Base-by-base conservation (phyloP, 1,140 invertebrate genomes). In the Nixonia krombeini region DNA sequence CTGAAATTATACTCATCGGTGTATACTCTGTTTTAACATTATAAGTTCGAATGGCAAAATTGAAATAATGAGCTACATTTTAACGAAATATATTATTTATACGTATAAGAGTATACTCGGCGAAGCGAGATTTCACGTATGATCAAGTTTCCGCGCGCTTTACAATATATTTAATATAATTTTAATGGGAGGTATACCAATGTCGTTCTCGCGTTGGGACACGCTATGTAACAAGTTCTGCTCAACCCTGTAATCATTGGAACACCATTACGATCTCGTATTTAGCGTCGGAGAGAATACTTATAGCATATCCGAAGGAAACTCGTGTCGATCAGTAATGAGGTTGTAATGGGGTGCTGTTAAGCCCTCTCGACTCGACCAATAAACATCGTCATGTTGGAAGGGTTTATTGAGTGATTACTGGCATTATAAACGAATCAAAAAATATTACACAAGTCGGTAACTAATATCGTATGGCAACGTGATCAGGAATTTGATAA, bases 341-440 rank as follows among this genome's bases (percentile, higher is more conserved):
- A 69, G 66, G 66, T 69, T 59, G 66, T 69, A 63, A 69, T 63
- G 62, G 62, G 65, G 61, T 56, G 65, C 65, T 62, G 58, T 69
- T 69, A 69, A 69, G 50, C 16, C 33, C 55, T 38, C 38, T 63
- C 33, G 41, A 52, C 29, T 51, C 66, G 47, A 52, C 55, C 61
- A 51, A 61, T 64, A 61, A 59, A 64, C 51, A 56, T 47, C 31
- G 26, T 15, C 29, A 23, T 17, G 45, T 46, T 42, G 49, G 42
- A 16, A 41, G 44, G 3, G 46, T 51, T 63, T 62, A 53, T 62
- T 57, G 13, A 44, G 12, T 47, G 59, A 70, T 69, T 63, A 63
- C 66, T 53, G 55, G 13, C 45, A 69, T 69, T 49, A 63, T 17
- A 35, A 58, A 53, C 61, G 52, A 63, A 52, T 2, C 47, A 35